Evolutionary conservation across 2,113 vertebrate genomes (phyloP), one percentile per base, ranked within the genome.

Genomic region (Apistogramma diplotaenia): DNA sequence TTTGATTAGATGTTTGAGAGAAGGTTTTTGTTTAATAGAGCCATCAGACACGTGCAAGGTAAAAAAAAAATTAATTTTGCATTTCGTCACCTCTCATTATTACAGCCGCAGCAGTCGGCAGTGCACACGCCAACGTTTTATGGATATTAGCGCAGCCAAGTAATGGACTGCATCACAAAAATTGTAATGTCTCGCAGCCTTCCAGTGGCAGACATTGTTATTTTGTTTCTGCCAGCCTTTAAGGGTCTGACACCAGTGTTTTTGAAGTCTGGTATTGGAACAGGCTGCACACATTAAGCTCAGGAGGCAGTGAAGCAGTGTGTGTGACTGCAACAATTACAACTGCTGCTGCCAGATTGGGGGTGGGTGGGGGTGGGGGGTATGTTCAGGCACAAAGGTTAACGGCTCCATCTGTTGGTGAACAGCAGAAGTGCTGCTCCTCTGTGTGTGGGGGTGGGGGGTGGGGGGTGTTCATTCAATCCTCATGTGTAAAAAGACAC

Each of bases 341-440:
- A 67, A 60, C 74, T 46, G 54, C 33, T 60, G 57, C 78, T 46
- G 55, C 76, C 85, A 78, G 74, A 82, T 55, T 33, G 33, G 33
- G 33, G 8, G 33, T 6, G 29, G 29, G 29, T 4, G 33, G 33
- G 29, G 29, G 29, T 4, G 75, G 82, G 37, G 49, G 55, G 27
- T 65, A 74, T 58, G 54, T 74, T 62, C 21, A 62, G 31, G 82
- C 78, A 6, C 62, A 85, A 91, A 90, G 91, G 88, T 92, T 84
- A 84, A 90, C 74, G 74, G 90, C 92, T 72, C 94, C 93, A 93
- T 94, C 94, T 95, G 91, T 92, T 89, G 93, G 92, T 81, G 21
- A 35, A 9, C 3, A 11, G 62, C 37, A 70, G 86, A 82, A 91
- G 58, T 87, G 76, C 81, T 53, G 67, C 51, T 27, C 8, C 2